Evolutionary conservation across 2,797 vertebrate genomes (phyloP), one percentile per base, ranked within the genome.

Genomic region (Liparis tanakae): DNA sequence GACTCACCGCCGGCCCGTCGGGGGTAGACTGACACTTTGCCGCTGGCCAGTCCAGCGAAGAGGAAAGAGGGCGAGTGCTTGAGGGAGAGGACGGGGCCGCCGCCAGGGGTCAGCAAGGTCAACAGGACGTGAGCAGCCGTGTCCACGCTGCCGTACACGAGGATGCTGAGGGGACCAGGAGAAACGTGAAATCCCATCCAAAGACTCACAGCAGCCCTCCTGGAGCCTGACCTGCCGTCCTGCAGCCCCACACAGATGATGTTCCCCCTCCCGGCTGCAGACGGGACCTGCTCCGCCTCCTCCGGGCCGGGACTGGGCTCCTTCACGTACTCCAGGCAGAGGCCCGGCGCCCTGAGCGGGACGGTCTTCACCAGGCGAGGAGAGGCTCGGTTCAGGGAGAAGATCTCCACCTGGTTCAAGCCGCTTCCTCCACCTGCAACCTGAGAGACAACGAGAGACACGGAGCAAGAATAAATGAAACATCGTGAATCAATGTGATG

Each of bases 191-290:
- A n/a, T n/a, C n/a, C n/a, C n/a, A n/a, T n/a, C n/a, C n/a, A n/a
- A n/a, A n/a, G n/a, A n/a, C n/a, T n/a, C n/a, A n/a, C n/a, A n/a
- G n/a, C n/a, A n/a, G n/a, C n/a, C n/a, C n/a, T n/a, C n/a, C n/a
- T n/a, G n/a, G n/a, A n/a, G n/a, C n/a, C n/a, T 94, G 88, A 98
- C 97, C 95, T 97, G 75, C 97, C 96, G 0, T 98, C 96, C 82
- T 92, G 93, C 30, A 98, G 90, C 0, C 97, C 97, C 0, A 96
- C 91, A 83, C 96, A 97, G 76, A 97, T 92, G 22, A 95, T 91
- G 25, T 96, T 97, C 17, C 93, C 95, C 0, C 62, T 86, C 18
- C 85, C 82, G 1, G 77, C 55, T 0, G 78, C 64, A 44, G 85
- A 80, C 1, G 92, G 78, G 2, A 9, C 87, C 0, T 46, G 67